These are phyloP conservation scores for Junonia oenone DNA, from an alignment of 2,888 invertebrate genomes.

Conservation along the genomic window DNA sequence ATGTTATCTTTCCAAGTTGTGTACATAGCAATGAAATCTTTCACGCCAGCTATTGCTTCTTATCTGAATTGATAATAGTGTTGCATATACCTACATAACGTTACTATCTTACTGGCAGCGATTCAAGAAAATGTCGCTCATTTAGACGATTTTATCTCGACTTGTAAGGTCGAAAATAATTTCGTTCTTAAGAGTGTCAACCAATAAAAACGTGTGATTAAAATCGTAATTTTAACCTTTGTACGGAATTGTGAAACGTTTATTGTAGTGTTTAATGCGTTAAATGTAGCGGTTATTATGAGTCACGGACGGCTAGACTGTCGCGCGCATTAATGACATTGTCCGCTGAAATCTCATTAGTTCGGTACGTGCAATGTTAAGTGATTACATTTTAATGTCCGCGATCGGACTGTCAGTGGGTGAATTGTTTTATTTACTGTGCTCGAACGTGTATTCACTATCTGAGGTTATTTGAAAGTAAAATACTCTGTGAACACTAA, in stretches of 20 bases:
- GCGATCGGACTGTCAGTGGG: constrained; percentile 49
- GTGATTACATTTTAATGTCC: constrained; percentile 71
- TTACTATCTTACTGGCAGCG: constrained; percentile 60
- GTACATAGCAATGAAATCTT: constrained; percentile 56
- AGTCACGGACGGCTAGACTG: constrained; percentile 61
- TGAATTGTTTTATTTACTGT: constrained; percentile 54
- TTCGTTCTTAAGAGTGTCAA: constrained; percentile 38
- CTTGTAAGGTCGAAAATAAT: constrained; percentile 39
- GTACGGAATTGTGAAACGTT: constrained; percentile 39
- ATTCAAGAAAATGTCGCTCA: constrained; percentile 60
- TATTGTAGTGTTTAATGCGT: constrained; percentile 43
- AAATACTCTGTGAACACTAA: constrained; percentile 38
- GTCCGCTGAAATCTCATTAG: constrained; percentile 74
- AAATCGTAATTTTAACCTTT: constrained; percentile 35
- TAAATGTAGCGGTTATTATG: constrained; percentile 62
- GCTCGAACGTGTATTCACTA: constrained; percentile 45
- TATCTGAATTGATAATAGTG: constrained; percentile 74
- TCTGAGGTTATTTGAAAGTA: constrained; percentile 56
- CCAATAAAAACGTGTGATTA: constrained; percentile 36
- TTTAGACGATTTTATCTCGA: constrained; percentile 60
- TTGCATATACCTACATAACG: constrained; percentile 51
- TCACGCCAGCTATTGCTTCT: constrained; percentile 52
- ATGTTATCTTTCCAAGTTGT: constrained; percentile 41
- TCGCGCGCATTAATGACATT: constrained; percentile 65
- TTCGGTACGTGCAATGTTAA: constrained; percentile 71